Base-by-base conservation (phyloP, 2,888 invertebrate species). In the Pyrrhosoma nymphula region DNA sequence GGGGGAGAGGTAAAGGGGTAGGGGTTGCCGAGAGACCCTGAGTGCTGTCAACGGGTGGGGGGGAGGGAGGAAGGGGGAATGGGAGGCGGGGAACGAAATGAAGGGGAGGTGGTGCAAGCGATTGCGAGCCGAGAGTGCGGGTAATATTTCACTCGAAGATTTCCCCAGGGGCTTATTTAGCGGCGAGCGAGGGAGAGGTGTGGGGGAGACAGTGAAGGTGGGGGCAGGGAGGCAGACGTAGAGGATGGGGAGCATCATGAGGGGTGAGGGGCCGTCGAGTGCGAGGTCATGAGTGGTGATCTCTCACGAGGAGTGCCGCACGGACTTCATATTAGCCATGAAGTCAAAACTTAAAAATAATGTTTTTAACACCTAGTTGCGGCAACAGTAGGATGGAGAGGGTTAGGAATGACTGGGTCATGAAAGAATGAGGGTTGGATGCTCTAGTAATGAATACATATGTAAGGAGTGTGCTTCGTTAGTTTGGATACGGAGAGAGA, bases 61-160 rank as follows among this genome's bases (percentile, higher is more conserved):
- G n/a, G 26, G 6, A 47, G 8, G 47, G 47, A 47, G 47, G 47
- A 47, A 69, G n/a, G 69, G 82, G 35, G 3, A 35, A 82, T 14
- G 82, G 60, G 60, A 60, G 60, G 82, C 82, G 30, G 82, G 82
- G 82, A 35, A 30, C 14, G 30, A 82, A 23, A 69, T 20, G 35
- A n/a, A n/a, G 69, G 47, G 47, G 14, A 35, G 82, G 82, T 82
- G 60, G 20, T 60, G 82, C 30, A 16, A 82, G 82, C 82, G 82
- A 26, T 26, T n/a, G 82, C 82, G 35, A 82, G 35, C 8, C 82
- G 30, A 26, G 82, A 82, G 82, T 18, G 60, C 20, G 39, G 63
- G 63, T 63, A 91, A 63, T 91, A 91, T 91, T 91, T 91, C 39
- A 69, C 91, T 63, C 63, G 63, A 63, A 35, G 91, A 91, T 69